Evolutionary conservation across 2,888 invertebrate species (phyloP), one percentile per base, ranked within the genome.

Genomic region (Aphodius granarius): DNA sequence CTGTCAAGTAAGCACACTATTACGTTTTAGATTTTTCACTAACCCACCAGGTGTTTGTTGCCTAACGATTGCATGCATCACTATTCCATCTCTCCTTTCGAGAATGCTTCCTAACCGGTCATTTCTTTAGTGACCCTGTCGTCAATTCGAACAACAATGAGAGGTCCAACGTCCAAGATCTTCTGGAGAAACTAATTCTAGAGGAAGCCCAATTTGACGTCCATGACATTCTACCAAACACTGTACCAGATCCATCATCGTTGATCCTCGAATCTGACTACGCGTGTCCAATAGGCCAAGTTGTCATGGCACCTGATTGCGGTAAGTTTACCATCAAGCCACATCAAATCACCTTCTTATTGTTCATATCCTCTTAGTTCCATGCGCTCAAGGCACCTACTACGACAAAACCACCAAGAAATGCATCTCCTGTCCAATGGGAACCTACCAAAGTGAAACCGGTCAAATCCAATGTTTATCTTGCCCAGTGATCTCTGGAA

Each of bases 131-230:
- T 87, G 97, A 97, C 89, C 97, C 97, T 75, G 95, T 97, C 77
- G 89, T 94, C 78, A 94, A 97, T 85, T 91, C 93, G 65, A 95
- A 95, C 82, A 94, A 94, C 73, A 96, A 97, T 84, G 96, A 97
- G 86, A 91, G 96, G 77, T 93, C 96, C 1, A 92, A 92, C 74
- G 96, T 97, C 0, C 92, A 96, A 85, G 90, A 92, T 75, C 89
- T 98, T 76, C 89, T 98, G 81, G 95, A 98, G 87, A 94, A 94
- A 86, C 90, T 97, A 0, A 97, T 98, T 80, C 90, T 97, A 78
- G 96, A 97, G 88, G 95, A 97, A 86, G 96, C 96, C 88, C 96
- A 97, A 86, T 96, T 97, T 85, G 97, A 97, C 83, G 97, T 97
- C 3, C 92, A 95, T 83, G 96, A 95, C 84, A 97, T 97, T 83